phyloP scores from a whole-genome alignment of 2,888 invertebrate genomes.

The Clusia tigrina region DNA sequence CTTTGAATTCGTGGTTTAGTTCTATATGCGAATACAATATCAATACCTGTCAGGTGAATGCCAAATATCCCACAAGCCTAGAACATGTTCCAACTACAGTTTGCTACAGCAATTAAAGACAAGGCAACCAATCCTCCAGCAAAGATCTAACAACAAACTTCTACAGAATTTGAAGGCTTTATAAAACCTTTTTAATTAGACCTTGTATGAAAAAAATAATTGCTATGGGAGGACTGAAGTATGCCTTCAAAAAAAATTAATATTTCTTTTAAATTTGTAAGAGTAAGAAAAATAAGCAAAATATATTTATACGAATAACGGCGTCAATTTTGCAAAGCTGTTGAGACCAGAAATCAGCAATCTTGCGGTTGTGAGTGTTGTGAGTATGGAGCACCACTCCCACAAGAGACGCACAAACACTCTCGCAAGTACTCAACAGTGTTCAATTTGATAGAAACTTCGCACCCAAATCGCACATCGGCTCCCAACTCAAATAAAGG shows the following conservation, averaged over 20 bases:
- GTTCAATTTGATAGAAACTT: not conserved
- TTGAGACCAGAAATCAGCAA: not conserved
- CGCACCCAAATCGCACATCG: not conserved
- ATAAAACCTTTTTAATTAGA: not conserved
- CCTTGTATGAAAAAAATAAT: not conserved
- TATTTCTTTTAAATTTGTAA: not conserved
- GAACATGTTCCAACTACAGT: no score
- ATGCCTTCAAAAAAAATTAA: not conserved
- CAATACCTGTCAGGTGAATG: no score
- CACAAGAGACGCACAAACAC: not conserved
- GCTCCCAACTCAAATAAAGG: conserved; percentile 5
- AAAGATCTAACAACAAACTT: no score
- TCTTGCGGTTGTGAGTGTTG: not conserved
- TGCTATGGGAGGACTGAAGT: not conserved
- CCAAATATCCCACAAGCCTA: no score
- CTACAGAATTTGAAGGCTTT: no score
- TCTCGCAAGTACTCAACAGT: not conserved
- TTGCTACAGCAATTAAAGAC: no score
- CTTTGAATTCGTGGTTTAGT: no score
- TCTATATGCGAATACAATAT: no score
- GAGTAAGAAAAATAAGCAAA: not conserved
- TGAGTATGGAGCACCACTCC: not conserved
- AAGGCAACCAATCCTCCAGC: no score
- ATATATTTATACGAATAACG: not conserved
- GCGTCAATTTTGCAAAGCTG: not conserved